phyloP scores from a whole-genome alignment of 2,797 vertebrate species.

The Molossus molossus region DNA sequence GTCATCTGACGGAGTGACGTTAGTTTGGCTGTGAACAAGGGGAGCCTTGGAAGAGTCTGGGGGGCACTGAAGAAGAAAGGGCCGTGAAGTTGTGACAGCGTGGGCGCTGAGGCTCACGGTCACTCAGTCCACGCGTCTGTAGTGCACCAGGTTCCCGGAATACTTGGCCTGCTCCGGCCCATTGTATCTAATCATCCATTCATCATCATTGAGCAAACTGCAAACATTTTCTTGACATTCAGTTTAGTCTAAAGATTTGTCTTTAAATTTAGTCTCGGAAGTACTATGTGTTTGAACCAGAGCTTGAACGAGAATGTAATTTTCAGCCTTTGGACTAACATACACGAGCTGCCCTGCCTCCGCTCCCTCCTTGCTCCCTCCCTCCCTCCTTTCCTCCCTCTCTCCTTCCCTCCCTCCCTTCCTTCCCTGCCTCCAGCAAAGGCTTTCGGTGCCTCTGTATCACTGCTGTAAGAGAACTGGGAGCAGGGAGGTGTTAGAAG shows the following conservation, averaged over 20 bases:
- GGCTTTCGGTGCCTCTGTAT: not conserved
- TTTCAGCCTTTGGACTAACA: not conserved
- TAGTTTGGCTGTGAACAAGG: not conserved
- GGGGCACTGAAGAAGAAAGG: not conserved
- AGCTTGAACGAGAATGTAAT: not conserved
- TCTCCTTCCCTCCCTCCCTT: not conserved
- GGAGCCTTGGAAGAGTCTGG: not conserved
- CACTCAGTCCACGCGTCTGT: not conserved
- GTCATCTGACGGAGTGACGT: not conserved
- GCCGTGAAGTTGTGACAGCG: not conserved
- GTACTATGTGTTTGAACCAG: not conserved
- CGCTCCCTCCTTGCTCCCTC: not conserved
- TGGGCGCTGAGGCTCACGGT: not conserved
- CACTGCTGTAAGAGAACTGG: not conserved
- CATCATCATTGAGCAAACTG: not conserved
- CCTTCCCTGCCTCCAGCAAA: not conserved
- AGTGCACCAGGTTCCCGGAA: not conserved
- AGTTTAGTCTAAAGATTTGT: not conserved
- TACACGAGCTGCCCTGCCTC: not conserved
- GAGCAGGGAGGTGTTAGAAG: not conserved
- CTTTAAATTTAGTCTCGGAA: slow-evolving; percentile 29
- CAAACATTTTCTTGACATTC: not conserved
- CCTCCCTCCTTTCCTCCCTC: not conserved
- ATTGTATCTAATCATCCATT: not conserved
- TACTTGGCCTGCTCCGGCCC: not conserved